Evolutionary conservation across 2,113 vertebrate genomes (phyloP).

Genomic region (Chlamydotis undulata): DNA sequence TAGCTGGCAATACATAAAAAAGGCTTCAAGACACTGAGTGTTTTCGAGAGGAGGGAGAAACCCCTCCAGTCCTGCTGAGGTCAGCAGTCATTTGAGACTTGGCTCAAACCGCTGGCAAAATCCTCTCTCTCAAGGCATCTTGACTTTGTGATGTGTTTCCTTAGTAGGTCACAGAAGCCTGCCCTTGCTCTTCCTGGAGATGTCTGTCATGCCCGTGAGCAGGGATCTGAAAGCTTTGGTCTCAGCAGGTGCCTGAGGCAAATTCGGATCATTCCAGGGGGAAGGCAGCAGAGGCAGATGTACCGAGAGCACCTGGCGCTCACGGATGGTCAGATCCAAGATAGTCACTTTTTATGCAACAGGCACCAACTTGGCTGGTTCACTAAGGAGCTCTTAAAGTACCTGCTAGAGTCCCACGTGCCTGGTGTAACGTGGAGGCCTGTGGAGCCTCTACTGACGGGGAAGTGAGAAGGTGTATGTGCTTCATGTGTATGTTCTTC

Average conservation of each 20-base stretch:
- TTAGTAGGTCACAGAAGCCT: not conserved
- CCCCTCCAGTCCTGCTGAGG: not conserved
- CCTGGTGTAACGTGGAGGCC: not conserved
- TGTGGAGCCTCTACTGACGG: not conserved
- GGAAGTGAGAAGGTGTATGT: not conserved
- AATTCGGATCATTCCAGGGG: not conserved
- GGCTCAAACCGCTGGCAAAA: not conserved
- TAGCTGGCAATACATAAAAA: not conserved
- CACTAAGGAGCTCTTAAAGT: not conserved
- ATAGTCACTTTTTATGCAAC: not conserved
- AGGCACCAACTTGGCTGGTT: not conserved
- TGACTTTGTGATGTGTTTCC: not conserved
- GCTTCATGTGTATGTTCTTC: not conserved
- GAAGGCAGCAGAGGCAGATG: not conserved
- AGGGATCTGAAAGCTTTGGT: not conserved
- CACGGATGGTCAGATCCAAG: not conserved
- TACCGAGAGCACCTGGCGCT: not conserved
- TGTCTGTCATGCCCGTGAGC: not conserved
- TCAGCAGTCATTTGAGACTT: not conserved
- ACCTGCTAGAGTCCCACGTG: not conserved
- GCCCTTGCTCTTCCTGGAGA: not conserved
- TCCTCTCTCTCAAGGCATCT: not conserved
- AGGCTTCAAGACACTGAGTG: not conserved
- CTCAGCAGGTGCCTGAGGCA: not conserved
- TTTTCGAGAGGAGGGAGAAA: not conserved